phyloP scores from a whole-genome alignment of 2,888 invertebrate genomes.

The Tyria jacobaeae region DNA sequence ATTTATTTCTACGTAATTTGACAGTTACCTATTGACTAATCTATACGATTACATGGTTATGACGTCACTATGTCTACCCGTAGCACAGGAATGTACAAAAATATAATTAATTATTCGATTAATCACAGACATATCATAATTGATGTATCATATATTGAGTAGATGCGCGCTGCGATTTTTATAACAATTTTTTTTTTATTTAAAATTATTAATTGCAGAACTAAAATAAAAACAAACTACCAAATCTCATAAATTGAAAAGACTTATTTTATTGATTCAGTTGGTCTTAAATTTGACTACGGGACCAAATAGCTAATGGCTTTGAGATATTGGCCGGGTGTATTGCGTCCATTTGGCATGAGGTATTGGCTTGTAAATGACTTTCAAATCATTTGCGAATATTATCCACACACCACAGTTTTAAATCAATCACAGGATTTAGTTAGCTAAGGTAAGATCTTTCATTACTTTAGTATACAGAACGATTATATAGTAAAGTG shows the following conservation, averaged over 20 bases:
- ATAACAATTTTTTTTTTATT: background rate
- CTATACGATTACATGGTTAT: slow-evolving; percentile 44
- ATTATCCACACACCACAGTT: slow-evolving; percentile 27
- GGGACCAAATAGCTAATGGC: slow-evolving; percentile 13
- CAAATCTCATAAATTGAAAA: background rate
- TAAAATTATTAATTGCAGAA: background rate
- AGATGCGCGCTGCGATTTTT: background rate
- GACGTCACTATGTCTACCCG: slow-evolving; percentile 68
- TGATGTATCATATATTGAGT: slow-evolving; percentile 51
- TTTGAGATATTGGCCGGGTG: slow-evolving; percentile 29
- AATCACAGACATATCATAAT: slow-evolving; percentile 72
- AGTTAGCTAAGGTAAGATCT: slow-evolving; percentile 56
- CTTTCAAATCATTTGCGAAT: slow-evolving; percentile 23
- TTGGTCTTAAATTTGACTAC: slow-evolving; percentile 7
- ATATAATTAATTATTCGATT: slow-evolving; percentile 76
- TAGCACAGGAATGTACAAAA: slow-evolving; percentile 84
- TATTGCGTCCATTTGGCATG: slow-evolving; percentile 64
- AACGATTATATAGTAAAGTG: slow-evolving; percentile 12
- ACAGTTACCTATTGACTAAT: slow-evolving; percentile 46
- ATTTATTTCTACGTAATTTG: slow-evolving; percentile 55
- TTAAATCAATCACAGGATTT: slow-evolving; percentile 51
- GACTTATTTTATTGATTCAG: background rate
- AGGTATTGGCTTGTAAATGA: slow-evolving; percentile 57
- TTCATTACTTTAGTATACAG: slow-evolving; percentile 22
- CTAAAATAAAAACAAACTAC: background rate